Evolutionary conservation across 2,888 invertebrate species (phyloP), one percentile per base, ranked within the genome.

Genomic region (Agrilus mali): DNA sequence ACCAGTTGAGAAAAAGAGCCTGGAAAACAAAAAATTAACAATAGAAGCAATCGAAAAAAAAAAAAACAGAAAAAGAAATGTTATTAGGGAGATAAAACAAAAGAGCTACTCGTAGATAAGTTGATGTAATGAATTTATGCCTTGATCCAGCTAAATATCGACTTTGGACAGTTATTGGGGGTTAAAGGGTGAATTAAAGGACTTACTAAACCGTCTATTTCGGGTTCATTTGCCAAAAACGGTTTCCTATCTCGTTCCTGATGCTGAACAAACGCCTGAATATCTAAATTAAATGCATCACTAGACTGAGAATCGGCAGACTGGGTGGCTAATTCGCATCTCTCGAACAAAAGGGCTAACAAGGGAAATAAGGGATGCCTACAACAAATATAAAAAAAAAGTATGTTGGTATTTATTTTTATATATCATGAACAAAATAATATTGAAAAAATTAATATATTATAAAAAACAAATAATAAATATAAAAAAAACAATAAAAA

Each of bases 321-420:
- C 55, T 89, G 93, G 14, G 95, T 95, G 16, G 96, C 95, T 63
- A 93, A 78, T 72, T 96, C 96, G 74, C 96, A 96, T 72, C 95
- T 80, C 74, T 96, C 94, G 65, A 96, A 83, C 16, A 96, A 78
- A 44, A 94, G 72, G 43, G 93, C 92, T 65, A 93, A 71, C 35
- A 96, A 73, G 2, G 95, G 95, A 67, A 94, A 96, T 20, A 96
- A 72, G 4, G 95, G 95, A 69, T 96, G 95, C 64, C 92, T 92
- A 72, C 45, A 63, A 27, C 10, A 3, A n/a, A n/a, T n/a, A n/a
- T n/a, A n/a, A n/a, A 27, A 27, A 27, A 27, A 10, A 27, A 22
- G 7, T 5, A 22, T 22, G 7, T 7, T 7, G 5, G 7, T 22
- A 7, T 7, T 6, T 22, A 27, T 10, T 10, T 27, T 10, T 6